Evolutionary conservation across 1,140 invertebrate genomes (phyloP), one percentile per base, ranked within the genome.

Genomic region (Dryas iulia): DNA sequence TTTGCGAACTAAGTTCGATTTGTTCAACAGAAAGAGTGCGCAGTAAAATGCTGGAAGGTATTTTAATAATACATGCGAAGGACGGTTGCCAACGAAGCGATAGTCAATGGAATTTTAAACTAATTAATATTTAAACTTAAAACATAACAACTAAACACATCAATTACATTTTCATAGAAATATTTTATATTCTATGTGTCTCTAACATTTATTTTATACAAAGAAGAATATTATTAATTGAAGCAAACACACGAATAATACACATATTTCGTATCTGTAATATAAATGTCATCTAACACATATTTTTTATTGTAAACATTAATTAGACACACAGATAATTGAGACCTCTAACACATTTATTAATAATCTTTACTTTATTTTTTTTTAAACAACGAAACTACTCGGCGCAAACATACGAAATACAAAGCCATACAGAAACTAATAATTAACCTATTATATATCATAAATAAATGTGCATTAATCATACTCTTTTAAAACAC

Each of bases 1-100:
- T 79, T 83, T 66, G 78, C 65, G 75, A 81, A 81, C 75, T 75
- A 74, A 78, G 82, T 82, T 74, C 80, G 65, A 69, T 73, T 78
- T 74, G 52, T 71, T 59, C 4, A 71, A 77, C 59, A 62, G n/a
- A 69, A 73, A 58, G 25, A 14, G 5, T 59, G 35, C 25, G 21
- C 24, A 58, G 59, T 47, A 33, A 7, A 64, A 25, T 54, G 21
- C 31, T 18, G 30, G 11, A 59, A 52, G 25, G 28, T 25, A 53
- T 59, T n/a, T 53, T 11, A 25, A 65, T 57, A 67, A 72, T 71
- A 64, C 56, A 26, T 71, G 18, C 8, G 39, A 62, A 78, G 79
- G 77, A 85, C 76, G 78, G 81, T 76, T 65, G 56, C 69, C 47
- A 70, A 78, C 65, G 66, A 66, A 74, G 62, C 53, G 23, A 65